phyloP scores from a whole-genome alignment of 2,113 vertebrate genomes.

The Andinoacara biseriatus region DNA sequence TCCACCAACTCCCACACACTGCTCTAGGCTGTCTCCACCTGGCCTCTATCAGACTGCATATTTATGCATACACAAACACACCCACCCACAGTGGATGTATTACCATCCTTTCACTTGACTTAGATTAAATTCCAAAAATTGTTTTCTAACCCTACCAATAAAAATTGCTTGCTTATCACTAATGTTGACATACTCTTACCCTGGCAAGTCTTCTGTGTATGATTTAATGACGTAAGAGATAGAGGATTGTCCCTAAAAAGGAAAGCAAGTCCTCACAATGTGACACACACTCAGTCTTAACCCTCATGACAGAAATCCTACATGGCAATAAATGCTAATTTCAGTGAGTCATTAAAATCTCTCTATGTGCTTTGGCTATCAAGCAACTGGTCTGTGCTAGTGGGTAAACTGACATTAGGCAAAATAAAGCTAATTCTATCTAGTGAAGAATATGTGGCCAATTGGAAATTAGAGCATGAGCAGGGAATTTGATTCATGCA shows the following conservation, averaged over 20 bases:
- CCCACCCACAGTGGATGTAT: background rate
- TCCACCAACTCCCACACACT: conserved; percentile 42
- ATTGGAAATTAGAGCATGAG: background rate
- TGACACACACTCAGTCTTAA: background rate
- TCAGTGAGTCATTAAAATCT: background rate
- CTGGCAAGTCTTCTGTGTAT: background rate
- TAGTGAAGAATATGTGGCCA: background rate
- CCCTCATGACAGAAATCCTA: background rate
- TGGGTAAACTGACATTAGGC: background rate
- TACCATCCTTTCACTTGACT: background rate
- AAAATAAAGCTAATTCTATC: background rate
- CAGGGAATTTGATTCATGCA: background rate
- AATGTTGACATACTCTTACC: background rate
- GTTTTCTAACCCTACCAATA: background rate
- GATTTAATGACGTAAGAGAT: background rate
- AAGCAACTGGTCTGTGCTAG: background rate
- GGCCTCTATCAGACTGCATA: background rate
- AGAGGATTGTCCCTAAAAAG: background rate
- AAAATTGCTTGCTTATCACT: background rate
- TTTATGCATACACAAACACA: background rate
- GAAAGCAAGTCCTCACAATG: background rate
- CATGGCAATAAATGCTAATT: background rate
- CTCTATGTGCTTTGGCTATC: background rate
- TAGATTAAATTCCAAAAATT: background rate
- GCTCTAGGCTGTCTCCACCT: conserved; percentile 31